Evolutionary conservation across 53 echinoderm and acorn worm genomes (phyloP), one percentile per base, ranked within the genome.

Genomic region (Henricia sp.): DNA sequence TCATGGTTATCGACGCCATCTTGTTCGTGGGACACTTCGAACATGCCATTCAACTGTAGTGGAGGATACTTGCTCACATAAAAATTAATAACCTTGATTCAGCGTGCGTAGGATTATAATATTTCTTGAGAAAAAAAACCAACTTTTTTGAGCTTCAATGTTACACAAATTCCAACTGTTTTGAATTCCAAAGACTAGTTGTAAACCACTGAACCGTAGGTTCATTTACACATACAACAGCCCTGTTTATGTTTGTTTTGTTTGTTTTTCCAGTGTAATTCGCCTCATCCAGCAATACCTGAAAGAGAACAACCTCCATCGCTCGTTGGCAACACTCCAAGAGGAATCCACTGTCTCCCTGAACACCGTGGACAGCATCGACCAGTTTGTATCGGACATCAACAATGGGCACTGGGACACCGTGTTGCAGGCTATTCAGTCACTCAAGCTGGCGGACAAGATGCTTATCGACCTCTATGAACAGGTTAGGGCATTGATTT

Each of bases 341-440:
- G 97, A 96, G 42, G 97, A 96, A 58, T 93, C 97, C 0, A 90
- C 89, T 24, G 94, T 96, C 3, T 96, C 97, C 29, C 88, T 96
- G 64, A 96, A 96, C 69, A 96, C 97, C 30, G 97, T 96, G 71
- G 97, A 96, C 86, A 96, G 97, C 67, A 96, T 94, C 58, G 97
- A 96, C 83, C 92, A 94, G 85, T 96, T 96, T 83, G 92, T 96
- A 30, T 92, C 97, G 3, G 97, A 96, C 68, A 96, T 96, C 55
- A 96, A 96, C 90, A 96, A 90, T 83, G 97, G 97, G 52, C 97
- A 96, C 69, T 96, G 97, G 97, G 97, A 96, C 85, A 96, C 97
- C 6, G 97, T 96, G 16, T 77, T 96, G 50, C 97, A 96, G 70
- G 94, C 94, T 33, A 96, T 96, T 26, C 97, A 96, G 74, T 96